phyloP scores from a whole-genome alignment of 2,888 invertebrate species.

The Eudemis profundana region DNA sequence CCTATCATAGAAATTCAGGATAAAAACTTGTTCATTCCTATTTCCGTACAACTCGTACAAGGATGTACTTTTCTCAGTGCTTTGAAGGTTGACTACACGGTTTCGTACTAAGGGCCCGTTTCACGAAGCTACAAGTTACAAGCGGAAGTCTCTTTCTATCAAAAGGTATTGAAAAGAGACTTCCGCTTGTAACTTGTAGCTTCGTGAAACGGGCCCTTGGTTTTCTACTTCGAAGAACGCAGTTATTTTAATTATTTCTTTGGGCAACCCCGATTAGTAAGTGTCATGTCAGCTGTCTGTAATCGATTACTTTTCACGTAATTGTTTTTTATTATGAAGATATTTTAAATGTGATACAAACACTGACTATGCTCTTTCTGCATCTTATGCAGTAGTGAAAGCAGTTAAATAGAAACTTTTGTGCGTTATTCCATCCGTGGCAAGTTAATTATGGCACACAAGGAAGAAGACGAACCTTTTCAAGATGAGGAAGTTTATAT shows the following conservation, averaged over 20 bases:
- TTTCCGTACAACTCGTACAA: no score
- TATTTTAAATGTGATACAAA: conserved; percentile 23
- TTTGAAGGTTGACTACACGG: no score
- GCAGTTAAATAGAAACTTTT: conserved; percentile 1
- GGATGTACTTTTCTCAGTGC: no score
- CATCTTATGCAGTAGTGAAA: conserved; percentile 21
- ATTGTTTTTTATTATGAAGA: conserved; percentile 42
- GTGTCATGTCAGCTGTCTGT: conserved; percentile 40
- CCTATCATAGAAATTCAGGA: no score
- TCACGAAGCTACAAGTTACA: no score
- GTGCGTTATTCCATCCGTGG: conserved; percentile 2
- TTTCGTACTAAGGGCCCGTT: no score
- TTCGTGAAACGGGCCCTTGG: no score
- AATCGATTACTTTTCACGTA: conserved; percentile 44
- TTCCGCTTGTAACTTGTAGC: no score
- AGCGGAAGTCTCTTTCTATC: no score
- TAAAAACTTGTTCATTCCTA: no score
- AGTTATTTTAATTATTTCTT: neutral
- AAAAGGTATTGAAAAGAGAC: no score
- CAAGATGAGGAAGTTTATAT: conserved; percentile 91
- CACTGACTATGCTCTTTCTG: conserved; percentile 27
- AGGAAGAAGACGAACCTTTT: conserved; percentile 77
- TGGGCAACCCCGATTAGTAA: conserved; percentile 6
- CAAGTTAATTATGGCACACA: conserved; percentile 66
- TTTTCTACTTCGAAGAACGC: neutral